These are phyloP conservation scores for Cepaea nemoralis DNA, from an alignment of 1,140 invertebrate genomes.

Conservation along the genomic window DNA sequence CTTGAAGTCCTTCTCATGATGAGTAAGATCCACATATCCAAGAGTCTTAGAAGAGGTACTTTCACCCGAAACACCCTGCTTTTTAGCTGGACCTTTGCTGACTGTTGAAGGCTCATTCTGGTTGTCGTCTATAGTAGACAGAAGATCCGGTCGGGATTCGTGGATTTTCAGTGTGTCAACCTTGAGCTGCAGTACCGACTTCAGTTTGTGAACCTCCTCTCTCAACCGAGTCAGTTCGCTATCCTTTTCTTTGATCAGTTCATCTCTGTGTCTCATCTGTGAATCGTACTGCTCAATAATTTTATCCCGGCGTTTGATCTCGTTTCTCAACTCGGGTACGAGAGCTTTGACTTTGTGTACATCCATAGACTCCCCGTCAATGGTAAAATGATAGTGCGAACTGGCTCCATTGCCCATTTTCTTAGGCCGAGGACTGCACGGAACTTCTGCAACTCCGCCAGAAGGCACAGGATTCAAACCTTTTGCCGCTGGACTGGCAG, in stretches of 20 bases:
- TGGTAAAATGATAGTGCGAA: constrained; percentile 54
- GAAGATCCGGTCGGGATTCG: constrained; percentile 56
- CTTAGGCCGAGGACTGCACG: neutral
- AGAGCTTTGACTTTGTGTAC: constrained; percentile 63
- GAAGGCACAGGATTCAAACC: neutral
- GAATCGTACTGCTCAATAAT: constrained; percentile 60
- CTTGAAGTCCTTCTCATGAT: constrained; percentile 78
- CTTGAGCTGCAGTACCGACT: constrained; percentile 57
- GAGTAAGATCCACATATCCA: constrained; percentile 62
- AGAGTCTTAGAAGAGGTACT: constrained; percentile 59
- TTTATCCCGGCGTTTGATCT: constrained; percentile 63
- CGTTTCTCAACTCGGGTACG: constrained; percentile 62
- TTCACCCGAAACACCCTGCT: constrained; percentile 83
- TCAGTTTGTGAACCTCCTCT: constrained; percentile 65
- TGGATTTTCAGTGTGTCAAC: constrained; percentile 50
- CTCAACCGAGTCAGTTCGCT: constrained; percentile 61
- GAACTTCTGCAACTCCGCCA: neutral
- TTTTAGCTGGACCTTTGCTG: constrained; percentile 73
- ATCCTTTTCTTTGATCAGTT: constrained; percentile 57
- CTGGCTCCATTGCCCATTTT: constrained; percentile 70
- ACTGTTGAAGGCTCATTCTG: constrained; percentile 36
- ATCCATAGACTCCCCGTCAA: constrained; percentile 67
- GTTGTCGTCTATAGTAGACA: constrained; percentile 58
- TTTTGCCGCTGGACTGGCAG: neutral
- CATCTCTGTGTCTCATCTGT: constrained; percentile 61